These are phyloP conservation scores for Mellivora capensis DNA, from an alignment of 2,113 vertebrate species.

Conservation along the genomic window DNA sequence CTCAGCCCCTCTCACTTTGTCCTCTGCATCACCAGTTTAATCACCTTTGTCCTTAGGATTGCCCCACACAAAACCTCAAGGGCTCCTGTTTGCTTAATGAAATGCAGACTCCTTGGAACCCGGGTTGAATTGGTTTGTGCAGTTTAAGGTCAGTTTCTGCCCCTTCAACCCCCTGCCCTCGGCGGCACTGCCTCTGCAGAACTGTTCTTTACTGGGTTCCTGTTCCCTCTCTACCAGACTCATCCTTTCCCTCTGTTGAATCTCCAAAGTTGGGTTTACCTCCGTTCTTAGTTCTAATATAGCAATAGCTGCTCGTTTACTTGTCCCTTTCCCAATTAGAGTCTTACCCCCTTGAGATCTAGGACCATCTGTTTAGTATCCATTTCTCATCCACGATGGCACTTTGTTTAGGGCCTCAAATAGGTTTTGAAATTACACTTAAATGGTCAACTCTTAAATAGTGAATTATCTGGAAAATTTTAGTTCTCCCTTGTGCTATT, in stretches of 20 bases:
- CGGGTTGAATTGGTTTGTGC: not conserved
- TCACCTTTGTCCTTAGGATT: not conserved
- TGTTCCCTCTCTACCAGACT: not conserved
- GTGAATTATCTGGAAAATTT: slow-evolving; percentile 3
- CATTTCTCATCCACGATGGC: not conserved
- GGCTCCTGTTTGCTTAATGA: not conserved
- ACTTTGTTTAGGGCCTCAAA: not conserved
- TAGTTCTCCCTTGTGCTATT: not conserved
- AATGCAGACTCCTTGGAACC: not conserved
- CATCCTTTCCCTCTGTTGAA: not conserved
- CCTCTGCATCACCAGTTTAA: not conserved
- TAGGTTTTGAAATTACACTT: not conserved
- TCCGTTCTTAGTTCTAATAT: not conserved
- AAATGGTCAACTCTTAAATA: not conserved
- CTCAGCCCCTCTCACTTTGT: not conserved
- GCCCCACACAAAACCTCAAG: not conserved
- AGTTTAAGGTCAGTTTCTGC: not conserved
- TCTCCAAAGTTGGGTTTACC: not conserved
- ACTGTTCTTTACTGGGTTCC: not conserved
- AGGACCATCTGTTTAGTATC: not conserved
- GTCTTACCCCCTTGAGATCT: not conserved
- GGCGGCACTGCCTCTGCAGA: not conserved
- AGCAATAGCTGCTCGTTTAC: not conserved
- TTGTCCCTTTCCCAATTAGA: not conserved
- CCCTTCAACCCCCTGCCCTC: not conserved